phyloP scores from a whole-genome alignment of 2,113 vertebrate genomes.

The Catharus minimus region DNA sequence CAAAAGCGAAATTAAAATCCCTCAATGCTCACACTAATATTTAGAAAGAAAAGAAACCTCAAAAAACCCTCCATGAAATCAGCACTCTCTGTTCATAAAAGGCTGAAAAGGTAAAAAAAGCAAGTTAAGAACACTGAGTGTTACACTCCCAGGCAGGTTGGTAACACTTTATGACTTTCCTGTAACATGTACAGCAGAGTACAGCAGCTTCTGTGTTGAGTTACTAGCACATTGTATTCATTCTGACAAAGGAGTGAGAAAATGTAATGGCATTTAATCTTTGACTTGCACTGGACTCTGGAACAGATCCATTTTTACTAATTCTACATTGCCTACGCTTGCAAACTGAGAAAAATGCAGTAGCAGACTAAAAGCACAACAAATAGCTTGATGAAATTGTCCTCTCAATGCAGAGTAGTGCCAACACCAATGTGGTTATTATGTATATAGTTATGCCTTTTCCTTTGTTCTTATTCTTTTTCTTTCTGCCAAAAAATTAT shows the following conservation, averaged over 20 bases:
- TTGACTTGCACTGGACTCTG: background rate
- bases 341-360: background rate
- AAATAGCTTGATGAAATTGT: background rate
- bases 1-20: constrained; percentile 4
- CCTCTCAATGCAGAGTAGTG: background rate
- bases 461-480: background rate
- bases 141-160: background rate
- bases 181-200: background rate
- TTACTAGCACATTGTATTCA: constrained; percentile 7
- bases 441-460: background rate
- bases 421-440: background rate
- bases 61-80: background rate
- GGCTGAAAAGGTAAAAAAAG: constrained; percentile 7
- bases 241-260: constrained; percentile 22
- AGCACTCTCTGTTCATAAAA: background rate
- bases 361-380: background rate
- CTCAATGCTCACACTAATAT: background rate
- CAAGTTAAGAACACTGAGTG: background rate
- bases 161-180: constrained; percentile 8
- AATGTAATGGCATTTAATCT: constrained; percentile 27
- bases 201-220: constrained; percentile 24
- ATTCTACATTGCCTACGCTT: background rate
- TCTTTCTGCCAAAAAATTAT: background rate
- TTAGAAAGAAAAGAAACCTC: background rate
- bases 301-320: background rate